These are phyloP conservation scores for Enteromius mattozi DNA, from an alignment of 2,797 vertebrate species.

Conservation along the genomic window DNA sequence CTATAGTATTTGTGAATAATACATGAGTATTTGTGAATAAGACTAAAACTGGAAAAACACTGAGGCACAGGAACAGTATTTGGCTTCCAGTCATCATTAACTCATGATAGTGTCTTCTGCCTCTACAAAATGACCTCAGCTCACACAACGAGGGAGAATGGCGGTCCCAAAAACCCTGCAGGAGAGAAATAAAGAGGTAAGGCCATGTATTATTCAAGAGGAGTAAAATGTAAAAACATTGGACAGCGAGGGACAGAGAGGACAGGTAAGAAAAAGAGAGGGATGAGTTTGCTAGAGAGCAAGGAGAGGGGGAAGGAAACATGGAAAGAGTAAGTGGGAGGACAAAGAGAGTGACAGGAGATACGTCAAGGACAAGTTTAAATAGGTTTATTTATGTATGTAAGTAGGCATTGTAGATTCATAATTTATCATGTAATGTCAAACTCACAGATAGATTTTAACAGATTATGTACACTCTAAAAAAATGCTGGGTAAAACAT, in stretches of 20 bases:
- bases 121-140: conserved; percentile 21
- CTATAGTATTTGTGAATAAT: conserved; percentile 8
- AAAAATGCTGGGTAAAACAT: too few relatives aligned
- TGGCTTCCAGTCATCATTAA: conserved; percentile 6
- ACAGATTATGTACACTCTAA: background rate
- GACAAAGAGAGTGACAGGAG: background rate
- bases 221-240: conserved; percentile 5
- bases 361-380: background rate
- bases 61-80: background rate
- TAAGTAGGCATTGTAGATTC: background rate
- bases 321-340: background rate
- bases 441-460: background rate
- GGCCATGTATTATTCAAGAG: conserved; percentile 42
- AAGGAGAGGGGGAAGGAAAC: background rate
- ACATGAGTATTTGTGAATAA: conserved; percentile 3
- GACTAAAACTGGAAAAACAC: background rate
- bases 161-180: conserved; percentile 16
- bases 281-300: background rate
- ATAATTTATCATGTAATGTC: background rate
- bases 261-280: conserved; percentile 10
- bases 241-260: background rate
- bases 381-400: background rate
- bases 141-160: background rate
- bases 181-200: conserved; percentile 40
- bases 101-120: conserved; percentile 4